These are phyloP conservation scores for Larimichthys polyactis DNA, from an alignment of 2,113 vertebrate genomes.

Conservation along the genomic window DNA sequence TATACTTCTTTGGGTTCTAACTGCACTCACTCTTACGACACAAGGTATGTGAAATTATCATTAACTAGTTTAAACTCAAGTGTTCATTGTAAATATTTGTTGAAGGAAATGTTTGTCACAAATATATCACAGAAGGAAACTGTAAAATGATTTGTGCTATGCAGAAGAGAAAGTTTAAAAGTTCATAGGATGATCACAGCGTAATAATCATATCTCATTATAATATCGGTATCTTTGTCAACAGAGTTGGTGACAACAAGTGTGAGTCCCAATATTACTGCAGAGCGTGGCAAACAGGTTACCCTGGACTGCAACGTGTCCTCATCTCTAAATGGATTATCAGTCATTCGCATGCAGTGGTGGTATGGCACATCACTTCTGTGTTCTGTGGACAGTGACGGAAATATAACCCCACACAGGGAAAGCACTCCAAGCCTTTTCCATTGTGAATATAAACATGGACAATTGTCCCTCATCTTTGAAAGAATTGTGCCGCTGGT, in stretches of 20 bases:
- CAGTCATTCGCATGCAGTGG: slow-evolving; percentile 53
- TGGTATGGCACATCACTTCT: slow-evolving; percentile 46
- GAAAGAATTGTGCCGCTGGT: slow-evolving; percentile 32
- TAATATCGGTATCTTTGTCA: not conserved
- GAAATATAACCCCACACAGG: not conserved
- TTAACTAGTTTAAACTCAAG: not conserved
- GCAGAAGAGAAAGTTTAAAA: too few relatives aligned
- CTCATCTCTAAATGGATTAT: not conserved
- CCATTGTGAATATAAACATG: slow-evolving; percentile 47
- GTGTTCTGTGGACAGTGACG: slow-evolving; percentile 47
- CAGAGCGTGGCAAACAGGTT: slow-evolving; percentile 53
- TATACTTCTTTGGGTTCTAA: slow-evolving; percentile 39
- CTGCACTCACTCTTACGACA: slow-evolving; percentile 28
- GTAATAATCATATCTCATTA: not conserved
- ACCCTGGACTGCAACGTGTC: slow-evolving; percentile 54
- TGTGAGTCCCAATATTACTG: slow-evolving; percentile 24
- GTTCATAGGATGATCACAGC: too few relatives aligned
- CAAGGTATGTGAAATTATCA: slow-evolving; percentile 59
- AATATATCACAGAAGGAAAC: not conserved
- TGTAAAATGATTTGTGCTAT: too few relatives aligned
- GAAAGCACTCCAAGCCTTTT: not conserved
- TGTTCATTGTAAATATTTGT: not conserved
- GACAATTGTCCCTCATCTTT: slow-evolving; percentile 56
- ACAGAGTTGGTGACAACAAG: slow-evolving; percentile 52
- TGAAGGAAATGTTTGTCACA: not conserved